Conservation (phyloP, 2,797 vertebrate genomes). For the Dromococcyx pavoninus region DNA sequence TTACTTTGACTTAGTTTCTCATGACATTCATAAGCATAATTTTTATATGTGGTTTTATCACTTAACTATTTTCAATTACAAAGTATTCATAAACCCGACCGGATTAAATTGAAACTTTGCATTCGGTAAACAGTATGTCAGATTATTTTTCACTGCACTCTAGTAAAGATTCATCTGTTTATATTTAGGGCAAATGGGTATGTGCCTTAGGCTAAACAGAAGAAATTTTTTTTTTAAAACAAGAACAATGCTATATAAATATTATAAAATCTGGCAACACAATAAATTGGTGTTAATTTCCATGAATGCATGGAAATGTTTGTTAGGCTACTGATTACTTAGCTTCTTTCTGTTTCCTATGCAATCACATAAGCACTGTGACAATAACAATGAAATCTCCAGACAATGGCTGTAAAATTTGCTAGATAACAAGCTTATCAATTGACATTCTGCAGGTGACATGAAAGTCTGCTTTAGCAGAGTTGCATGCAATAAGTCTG, state of each 20-base stretch:
- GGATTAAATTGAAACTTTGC: not conserved
- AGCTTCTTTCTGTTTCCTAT: slow-evolving; percentile 1
- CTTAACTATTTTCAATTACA: not conserved
- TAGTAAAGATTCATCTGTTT: not conserved
- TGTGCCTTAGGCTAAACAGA: not conserved
- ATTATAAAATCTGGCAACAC: not conserved
- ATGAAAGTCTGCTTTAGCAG: not conserved
- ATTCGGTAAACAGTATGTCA: not conserved
- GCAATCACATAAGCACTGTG: slow-evolving; percentile 46
- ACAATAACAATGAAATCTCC: slow-evolving; percentile 5
- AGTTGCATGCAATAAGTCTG: not conserved
- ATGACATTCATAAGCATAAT: not conserved
- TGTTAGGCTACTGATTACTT: not conserved
- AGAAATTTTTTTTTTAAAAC: not conserved
- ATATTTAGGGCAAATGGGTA: not conserved
- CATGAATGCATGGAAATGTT: not conserved
- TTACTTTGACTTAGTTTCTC: not conserved
- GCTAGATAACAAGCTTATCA: not conserved
- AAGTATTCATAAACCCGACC: not conserved
- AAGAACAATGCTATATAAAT: not conserved
- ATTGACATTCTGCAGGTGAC: not conserved
- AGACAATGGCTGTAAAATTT: not conserved
- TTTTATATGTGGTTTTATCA: not conserved
- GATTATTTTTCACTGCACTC: not conserved
- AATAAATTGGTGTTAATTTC: not conserved